Conservation (phyloP, 2,888 invertebrate genomes). For the Leptopilina syphax region DNA sequence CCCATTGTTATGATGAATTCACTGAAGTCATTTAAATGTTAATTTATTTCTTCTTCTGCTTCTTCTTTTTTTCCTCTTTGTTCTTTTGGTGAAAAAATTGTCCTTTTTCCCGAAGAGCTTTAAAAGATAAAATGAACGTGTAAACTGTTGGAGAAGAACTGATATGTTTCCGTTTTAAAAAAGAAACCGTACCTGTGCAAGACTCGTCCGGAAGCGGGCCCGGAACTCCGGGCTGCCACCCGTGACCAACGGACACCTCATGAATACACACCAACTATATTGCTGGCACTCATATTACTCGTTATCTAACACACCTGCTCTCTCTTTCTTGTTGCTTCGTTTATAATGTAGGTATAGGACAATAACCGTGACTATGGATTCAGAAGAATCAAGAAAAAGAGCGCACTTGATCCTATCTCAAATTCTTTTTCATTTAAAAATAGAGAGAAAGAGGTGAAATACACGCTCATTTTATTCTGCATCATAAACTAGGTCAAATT, state of each 20-base stretch:
- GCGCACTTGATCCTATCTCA: conserved; percentile 26
- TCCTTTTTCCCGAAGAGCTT: conserved; percentile 48
- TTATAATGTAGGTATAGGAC: conserved; percentile 6
- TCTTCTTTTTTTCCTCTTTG: neutral
- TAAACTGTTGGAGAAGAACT: conserved; percentile 50
- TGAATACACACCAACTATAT: conserved; percentile 55
- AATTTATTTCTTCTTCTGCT: neutral
- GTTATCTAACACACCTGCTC: conserved; percentile 67
- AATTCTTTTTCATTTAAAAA: conserved; percentile 2
- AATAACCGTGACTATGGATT: conserved; percentile 43
- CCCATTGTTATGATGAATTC: conserved; percentile 53
- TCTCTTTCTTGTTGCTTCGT: conserved; percentile 48
- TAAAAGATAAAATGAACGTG: conserved; percentile 42
- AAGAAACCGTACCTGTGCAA: conserved; percentile 69
- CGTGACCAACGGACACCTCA: conserved; percentile 71
- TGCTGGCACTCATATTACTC: conserved; percentile 48
- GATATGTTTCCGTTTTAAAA: conserved; percentile 53
- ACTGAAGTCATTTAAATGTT: conserved; percentile 49
- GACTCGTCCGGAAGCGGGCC: conserved; percentile 73
- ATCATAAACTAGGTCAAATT: conserved; percentile 21
- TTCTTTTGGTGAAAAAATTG: neutral
- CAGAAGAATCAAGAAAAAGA: conserved; percentile 18
- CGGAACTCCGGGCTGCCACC: conserved; percentile 75
- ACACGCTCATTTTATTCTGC: neutral
- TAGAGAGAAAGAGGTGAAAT: neutral